phyloP scores from a whole-genome alignment of 2,113 vertebrate genomes.

The Psephotus haematonotus region DNA sequence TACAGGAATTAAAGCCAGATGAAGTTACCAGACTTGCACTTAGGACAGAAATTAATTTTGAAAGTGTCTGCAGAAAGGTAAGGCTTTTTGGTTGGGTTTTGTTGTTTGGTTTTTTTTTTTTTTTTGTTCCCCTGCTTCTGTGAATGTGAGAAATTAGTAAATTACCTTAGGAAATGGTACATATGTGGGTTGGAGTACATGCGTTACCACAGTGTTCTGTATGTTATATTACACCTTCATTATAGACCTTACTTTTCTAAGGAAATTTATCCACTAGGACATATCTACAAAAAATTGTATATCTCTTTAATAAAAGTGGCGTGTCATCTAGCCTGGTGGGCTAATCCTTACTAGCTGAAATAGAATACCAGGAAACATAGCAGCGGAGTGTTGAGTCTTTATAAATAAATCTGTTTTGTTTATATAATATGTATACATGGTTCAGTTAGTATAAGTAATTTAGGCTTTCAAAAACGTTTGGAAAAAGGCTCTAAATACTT shows the following conservation, averaged over 20 bases:
- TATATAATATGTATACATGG: not conserved
- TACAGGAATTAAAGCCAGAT: conserved; percentile 82
- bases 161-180: not conserved
- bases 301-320: not conserved
- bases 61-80: conserved; percentile 86
- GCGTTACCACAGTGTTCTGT: not conserved
- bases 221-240: not conserved
- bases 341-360: not conserved
- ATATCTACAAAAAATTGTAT: rapidly evolving
- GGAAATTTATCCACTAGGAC: not conserved
- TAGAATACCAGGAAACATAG: not conserved
- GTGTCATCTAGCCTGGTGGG: not conserved
- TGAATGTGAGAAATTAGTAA: not conserved
- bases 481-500: not conserved
- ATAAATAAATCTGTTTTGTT: not conserved
- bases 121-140: not conserved
- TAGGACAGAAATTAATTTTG: conserved; percentile 84
- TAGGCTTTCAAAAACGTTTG: not conserved
- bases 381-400: not conserved
- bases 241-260: not conserved
- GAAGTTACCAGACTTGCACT: conserved; percentile 88
- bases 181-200: not conserved
- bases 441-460: not conserved
- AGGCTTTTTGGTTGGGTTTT: not conserved
- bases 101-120: too few relatives aligned